These are phyloP conservation scores for Rhingia rostrata DNA, from an alignment of 2,888 invertebrate species.

Conservation along the genomic window DNA sequence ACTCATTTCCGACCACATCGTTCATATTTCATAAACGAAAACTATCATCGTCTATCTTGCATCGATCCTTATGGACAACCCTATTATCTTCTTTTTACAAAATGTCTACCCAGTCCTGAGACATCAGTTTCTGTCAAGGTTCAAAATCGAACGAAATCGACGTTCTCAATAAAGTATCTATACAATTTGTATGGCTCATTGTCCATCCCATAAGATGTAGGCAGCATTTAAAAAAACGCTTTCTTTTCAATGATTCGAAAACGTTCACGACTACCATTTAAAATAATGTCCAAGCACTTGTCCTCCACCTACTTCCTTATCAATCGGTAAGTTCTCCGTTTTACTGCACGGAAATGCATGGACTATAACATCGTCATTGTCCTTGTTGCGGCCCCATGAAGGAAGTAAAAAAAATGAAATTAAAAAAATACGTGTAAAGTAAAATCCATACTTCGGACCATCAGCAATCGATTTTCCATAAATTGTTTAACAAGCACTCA, in stretches of 20 bases:
- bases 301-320: conserved; percentile 45
- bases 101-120: too few species aligned
- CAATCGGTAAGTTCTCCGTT: conserved; percentile 26
- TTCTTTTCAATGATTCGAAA: conserved; percentile 17
- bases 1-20: too few species aligned
- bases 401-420: conserved; percentile 49
- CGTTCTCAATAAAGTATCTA: not conserved
- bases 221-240: not conserved
- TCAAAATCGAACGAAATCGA: not conserved
- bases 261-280: conserved; percentile 11
- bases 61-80: too few species aligned
- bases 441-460: conserved; percentile 56
- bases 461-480: conserved; percentile 67
- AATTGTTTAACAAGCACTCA: conserved; percentile 64
- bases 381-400: conserved; percentile 3
- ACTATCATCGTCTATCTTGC: too few species aligned
- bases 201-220: not conserved
- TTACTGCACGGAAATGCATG: conserved; percentile 41
- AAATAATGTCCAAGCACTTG: conserved; percentile 22
- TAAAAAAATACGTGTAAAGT: conserved; percentile 54
- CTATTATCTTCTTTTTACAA: too few species aligned
- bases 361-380: conserved; percentile 44
- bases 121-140: not conserved
- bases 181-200: not conserved
- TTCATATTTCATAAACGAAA: too few species aligned